Conservation (phyloP, 2,888 invertebrate genomes). For the Drosophila macrospina region DNA sequence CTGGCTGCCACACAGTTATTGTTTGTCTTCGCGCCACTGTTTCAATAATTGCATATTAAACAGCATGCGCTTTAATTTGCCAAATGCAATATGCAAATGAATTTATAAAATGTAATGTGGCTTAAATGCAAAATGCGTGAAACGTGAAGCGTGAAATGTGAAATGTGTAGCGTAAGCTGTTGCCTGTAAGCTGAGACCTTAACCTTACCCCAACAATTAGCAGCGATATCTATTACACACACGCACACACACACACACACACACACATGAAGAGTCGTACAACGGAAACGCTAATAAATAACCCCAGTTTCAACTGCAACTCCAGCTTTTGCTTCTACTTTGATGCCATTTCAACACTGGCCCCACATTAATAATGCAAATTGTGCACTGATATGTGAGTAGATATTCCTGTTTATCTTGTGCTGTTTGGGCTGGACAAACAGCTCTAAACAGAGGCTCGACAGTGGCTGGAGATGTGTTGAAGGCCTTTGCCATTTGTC, state of each 20-base stretch:
- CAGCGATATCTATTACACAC: slow-evolving; percentile 11
- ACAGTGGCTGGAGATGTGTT: slow-evolving; percentile 37
- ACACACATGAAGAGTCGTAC: slow-evolving; percentile 18
- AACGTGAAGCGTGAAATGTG: not conserved
- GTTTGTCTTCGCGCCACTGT: slow-evolving; percentile 43
- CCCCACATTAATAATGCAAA: slow-evolving; percentile 64
- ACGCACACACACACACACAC: not conserved
- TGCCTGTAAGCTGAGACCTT: slow-evolving; percentile 3
- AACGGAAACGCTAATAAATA: slow-evolving; percentile 44
- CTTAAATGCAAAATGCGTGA: slow-evolving; percentile 1
- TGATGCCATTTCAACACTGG: slow-evolving; percentile 45
- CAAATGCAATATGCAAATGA: slow-evolving; percentile 5
- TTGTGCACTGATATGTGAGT: slow-evolving; percentile 53
- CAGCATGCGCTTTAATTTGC: slow-evolving; percentile 45
- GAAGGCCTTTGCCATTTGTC: slow-evolving; percentile 47
- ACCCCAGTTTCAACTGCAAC: slow-evolving; percentile 17
- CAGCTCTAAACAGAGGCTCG: not conserved
- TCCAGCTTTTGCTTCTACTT: slow-evolving; percentile 16
- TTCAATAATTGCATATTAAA: slow-evolving; percentile 59
- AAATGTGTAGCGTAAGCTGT: not conserved
- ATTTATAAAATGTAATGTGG: slow-evolving; percentile 1
- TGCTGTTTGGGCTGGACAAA: not conserved
- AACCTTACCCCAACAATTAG: slow-evolving; percentile 3
- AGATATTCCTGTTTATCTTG: slow-evolving; percentile 25
- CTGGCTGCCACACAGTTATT: slow-evolving; percentile 20